Evolutionary conservation across 2,113 vertebrate species (phyloP), one percentile per base, ranked within the genome.

Genomic region (Prunella himalayana): DNA sequence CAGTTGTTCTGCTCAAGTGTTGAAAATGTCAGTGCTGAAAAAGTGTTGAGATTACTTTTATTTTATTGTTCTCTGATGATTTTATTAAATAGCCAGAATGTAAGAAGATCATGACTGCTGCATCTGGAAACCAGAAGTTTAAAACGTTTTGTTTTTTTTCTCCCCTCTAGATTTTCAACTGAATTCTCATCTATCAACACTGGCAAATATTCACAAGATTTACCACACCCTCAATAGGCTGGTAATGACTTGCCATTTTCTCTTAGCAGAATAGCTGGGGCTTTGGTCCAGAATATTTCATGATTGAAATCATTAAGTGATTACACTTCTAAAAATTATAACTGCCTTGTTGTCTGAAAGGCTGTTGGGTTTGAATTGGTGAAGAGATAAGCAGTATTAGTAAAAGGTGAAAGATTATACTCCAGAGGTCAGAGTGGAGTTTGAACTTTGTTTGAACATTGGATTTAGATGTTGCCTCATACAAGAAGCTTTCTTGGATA

Each of bases 181-280:
- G 98, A 99, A 99, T 98, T 99, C 99, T 98, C 99, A 99, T 97
- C 99, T 99, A 97, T 99, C 99, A 98, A 99, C 99, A 96, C 98
- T 99, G 99, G 99, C 99, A 98, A 99, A 99, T 98, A 99, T 99
- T 98, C 99, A 99, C 98, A 99, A 99, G 98, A 99, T 99, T 98
- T 99, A 99, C 97, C 99, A 99, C 98, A 99, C 99, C 92, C 98
- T 99, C 97, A 99, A 99, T 98, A 99, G 98, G 97, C 99, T 99
- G 99, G 99, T 99, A 99, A 99, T 98, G 97, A 95, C 94, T 95
- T 92, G 85, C 91, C 73, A 64, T 95, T 96, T 98, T 96, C 94
- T 96, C 86, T 94, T 76, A 90, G 93, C 79, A 73, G 82, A 95
- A 41, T 79, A 94, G 56, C 77, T 86, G 19, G 76, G 81, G 83